A percentile compares a stretch with the other conserved stretches of the same genome.
These are phyloP conservation scores for Meriones unguiculatus DNA, from an alignment of 2,113 vertebrate species.

Conservation along the genomic window DNA sequence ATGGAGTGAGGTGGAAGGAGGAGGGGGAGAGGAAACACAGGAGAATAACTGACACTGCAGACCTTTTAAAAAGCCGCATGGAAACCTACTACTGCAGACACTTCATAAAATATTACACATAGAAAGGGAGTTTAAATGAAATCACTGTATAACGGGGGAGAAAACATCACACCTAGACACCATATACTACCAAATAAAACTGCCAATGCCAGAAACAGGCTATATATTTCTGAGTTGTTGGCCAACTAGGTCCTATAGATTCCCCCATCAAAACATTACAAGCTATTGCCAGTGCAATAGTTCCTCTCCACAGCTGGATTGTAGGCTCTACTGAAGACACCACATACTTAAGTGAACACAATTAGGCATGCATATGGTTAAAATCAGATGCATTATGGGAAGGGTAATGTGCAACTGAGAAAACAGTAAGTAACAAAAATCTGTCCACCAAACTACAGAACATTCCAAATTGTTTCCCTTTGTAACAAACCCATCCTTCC, in stretches of 20 bases:
- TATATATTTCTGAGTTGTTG: neutral
- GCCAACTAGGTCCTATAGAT: neutral
- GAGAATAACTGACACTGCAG: neutral
- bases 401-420: neutral
- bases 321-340: neutral
- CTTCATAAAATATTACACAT: neutral
- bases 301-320: neutral
- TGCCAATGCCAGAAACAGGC: neutral
- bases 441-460: neutral
- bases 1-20: rapidly evolving
- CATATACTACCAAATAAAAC: neutral
- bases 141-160: neutral
- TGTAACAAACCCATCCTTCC: neutral
- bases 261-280: neutral
- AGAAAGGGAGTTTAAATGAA: neutral
- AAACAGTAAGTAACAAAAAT: neutral
- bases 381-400: neutral
- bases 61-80: neutral
- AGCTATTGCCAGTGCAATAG: neutral
- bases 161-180: neutral
- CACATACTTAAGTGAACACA: neutral
- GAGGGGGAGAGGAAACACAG: neutral
- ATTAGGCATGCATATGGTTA: neutral
- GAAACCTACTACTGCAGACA: neutral
- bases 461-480: neutral